Conservation (phyloP, 2,888 invertebrate genomes). For the Agapostemon virescens region DNA sequence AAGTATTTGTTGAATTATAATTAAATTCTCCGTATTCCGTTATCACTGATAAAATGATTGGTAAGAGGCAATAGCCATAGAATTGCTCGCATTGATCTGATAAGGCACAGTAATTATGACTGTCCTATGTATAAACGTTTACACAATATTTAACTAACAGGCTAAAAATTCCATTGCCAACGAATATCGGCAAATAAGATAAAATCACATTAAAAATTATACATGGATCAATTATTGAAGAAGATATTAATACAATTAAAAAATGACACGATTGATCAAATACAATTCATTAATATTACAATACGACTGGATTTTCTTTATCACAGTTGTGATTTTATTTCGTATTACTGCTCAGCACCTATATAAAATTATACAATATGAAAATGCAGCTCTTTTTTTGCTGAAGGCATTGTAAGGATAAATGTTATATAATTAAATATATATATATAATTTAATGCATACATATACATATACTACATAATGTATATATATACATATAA, state of each 20-base stretch:
- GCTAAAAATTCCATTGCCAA: background rate
- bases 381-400: conserved; percentile 26
- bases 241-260: conserved; percentile 7
- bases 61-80: conserved; percentile 36
- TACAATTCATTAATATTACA: conserved; percentile 28
- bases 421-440: conserved; percentile 34
- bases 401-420: conserved; percentile 36
- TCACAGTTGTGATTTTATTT: conserved; percentile 66
- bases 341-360: conserved; percentile 48
- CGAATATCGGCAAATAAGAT: background rate
- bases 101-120: conserved; percentile 62
- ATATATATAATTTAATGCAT: conserved; percentile 30
- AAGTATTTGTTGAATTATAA: conserved; percentile 18
- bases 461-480: too few relatives aligned
- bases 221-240: conserved; percentile 17
- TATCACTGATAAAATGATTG: conserved; percentile 44
- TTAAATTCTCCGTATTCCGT: conserved; percentile 18
- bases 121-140: conserved; percentile 24
- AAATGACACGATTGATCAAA: conserved; percentile 12
- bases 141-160: too few relatives aligned
- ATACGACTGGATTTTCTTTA: conserved; percentile 53
- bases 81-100: conserved; percentile 36
- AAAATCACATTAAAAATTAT: conserved; percentile 6
- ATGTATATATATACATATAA: too few relatives aligned
- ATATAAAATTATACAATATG: conserved; percentile 28